phyloP scores from a whole-genome alignment of 2,888 invertebrate species.

The Cerceris rybyensis region DNA sequence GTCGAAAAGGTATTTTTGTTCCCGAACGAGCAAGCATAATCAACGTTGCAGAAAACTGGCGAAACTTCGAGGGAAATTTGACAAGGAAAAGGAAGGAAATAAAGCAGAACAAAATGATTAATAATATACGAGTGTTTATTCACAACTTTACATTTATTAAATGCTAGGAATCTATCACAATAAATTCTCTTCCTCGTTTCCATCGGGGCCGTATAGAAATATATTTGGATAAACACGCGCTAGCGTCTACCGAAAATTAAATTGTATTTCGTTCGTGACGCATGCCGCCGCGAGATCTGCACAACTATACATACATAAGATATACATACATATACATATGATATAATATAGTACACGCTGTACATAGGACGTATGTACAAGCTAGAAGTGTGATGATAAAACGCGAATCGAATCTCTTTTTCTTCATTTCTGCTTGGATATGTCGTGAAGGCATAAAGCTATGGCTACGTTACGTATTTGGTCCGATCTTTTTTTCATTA shows the following conservation, averaged over 20 bases:
- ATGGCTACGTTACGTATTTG: conserved; percentile 72
- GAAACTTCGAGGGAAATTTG: not conserved
- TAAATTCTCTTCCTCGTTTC: conserved; percentile 39
- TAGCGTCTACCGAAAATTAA: conserved; percentile 56
- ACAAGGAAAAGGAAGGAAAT: not conserved
- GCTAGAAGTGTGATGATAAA: conserved; percentile 61
- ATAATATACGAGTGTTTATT: conserved; percentile 58
- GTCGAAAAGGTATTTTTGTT: too few relatives aligned
- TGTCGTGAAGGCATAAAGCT: conserved; percentile 74
- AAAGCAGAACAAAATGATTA: conserved; percentile 10
- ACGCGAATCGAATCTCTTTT: conserved; percentile 54
- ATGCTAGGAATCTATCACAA: conserved; percentile 67
- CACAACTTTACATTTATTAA: conserved; percentile 66
- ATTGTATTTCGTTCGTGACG: conserved; percentile 30
- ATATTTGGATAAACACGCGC: conserved; percentile 68
- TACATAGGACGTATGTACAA: conserved; percentile 60
- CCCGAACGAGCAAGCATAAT: too few relatives aligned
- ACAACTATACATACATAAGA: conserved; percentile 50
- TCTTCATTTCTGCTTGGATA: conserved; percentile 66
- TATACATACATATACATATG: conserved; percentile 5
- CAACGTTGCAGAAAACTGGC: not conserved
- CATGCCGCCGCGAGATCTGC: conserved; percentile 30
- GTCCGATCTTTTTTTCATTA: conserved; percentile 70
- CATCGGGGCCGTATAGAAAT: conserved; percentile 70
- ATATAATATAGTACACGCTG: conserved; percentile 36